Percentiles rank a stretch among this genome's conserved stretches.
Conservation (phyloP, 2,888 invertebrate species). For the Dendrolimus houi region DNA sequence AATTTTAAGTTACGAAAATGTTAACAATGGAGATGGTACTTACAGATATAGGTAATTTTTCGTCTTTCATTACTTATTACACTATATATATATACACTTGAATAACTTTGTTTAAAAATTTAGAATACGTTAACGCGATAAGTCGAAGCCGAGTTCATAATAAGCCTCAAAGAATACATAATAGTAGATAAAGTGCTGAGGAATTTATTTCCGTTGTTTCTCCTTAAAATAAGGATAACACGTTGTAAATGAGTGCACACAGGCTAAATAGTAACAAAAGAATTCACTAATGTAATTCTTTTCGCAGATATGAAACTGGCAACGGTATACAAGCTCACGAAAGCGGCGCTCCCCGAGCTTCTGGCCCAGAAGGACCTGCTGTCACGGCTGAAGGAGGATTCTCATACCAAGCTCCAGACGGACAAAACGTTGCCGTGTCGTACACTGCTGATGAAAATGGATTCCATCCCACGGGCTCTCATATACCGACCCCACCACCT, state of each 20-base stretch:
- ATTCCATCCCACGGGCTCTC: constrained; percentile 77
- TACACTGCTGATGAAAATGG: constrained; percentile 83
- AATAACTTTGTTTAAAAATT: too few relatives aligned
- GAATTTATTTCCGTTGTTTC: too few relatives aligned
- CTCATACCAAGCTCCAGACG: constrained; percentile 80
- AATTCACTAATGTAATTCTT: too few relatives aligned
- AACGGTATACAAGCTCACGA: constrained; percentile 78
- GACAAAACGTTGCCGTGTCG: constrained; percentile 75
- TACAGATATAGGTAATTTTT: constrained; percentile 75
- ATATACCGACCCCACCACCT: constrained; percentile 75
- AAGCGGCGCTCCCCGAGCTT: constrained; percentile 67
- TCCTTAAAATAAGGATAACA: too few relatives aligned
- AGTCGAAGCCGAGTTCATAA: too few relatives aligned
- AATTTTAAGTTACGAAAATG: constrained; percentile 75
- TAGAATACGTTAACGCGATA: too few relatives aligned
- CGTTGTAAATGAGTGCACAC: too few relatives aligned
- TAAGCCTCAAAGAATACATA: too few relatives aligned
- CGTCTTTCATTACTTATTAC: neutral
- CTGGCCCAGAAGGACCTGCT: constrained; percentile 59
- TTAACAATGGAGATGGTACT: constrained; percentile 77
- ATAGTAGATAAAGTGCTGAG: too few relatives aligned
- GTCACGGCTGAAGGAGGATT: constrained; percentile 78
- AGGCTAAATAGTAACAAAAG: too few relatives aligned
- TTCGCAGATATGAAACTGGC: constrained; percentile 74
- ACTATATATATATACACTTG: too few relatives aligned